These are phyloP conservation scores for Telmatochromis bifrenatus DNA, from an alignment of 2,113 vertebrate species.

Conservation along the genomic window DNA sequence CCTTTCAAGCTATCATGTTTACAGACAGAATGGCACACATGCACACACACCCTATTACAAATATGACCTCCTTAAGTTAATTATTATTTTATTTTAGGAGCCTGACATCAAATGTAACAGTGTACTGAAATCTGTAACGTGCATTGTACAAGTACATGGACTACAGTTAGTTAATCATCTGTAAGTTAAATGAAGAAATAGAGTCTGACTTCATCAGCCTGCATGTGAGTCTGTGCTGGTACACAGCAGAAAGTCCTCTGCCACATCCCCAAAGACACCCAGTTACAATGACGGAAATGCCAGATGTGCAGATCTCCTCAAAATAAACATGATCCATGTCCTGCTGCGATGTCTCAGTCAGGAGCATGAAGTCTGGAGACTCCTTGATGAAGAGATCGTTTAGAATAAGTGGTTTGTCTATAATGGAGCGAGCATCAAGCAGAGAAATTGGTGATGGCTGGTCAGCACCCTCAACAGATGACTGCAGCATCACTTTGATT, in stretches of 20 bases:
- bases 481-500: not conserved
- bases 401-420: not conserved
- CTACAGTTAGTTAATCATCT: too few species aligned
- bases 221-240: not conserved
- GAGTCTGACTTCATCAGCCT: not conserved
- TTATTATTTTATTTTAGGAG: too few species aligned
- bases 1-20: too few species aligned
- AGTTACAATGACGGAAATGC: not conserved
- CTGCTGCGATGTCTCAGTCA: not conserved
- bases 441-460: not conserved
- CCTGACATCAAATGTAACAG: too few species aligned
- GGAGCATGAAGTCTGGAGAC: not conserved
- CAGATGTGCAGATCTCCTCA: not conserved
- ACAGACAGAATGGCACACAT: too few species aligned
- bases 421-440: not conserved
- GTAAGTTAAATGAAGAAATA: not conserved
- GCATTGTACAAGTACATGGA: too few species aligned
- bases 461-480: accelerated
- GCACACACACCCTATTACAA: too few species aligned
- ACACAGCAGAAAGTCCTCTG: not conserved
- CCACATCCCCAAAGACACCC: not conserved
- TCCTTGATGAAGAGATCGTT: not conserved
- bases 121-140: too few species aligned
- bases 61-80: too few species aligned
- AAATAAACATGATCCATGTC: not conserved